Evolutionary conservation across 2,888 invertebrate genomes (phyloP), one percentile per base, ranked within the genome.

Genomic region (Ditylenchus weischeri): DNA sequence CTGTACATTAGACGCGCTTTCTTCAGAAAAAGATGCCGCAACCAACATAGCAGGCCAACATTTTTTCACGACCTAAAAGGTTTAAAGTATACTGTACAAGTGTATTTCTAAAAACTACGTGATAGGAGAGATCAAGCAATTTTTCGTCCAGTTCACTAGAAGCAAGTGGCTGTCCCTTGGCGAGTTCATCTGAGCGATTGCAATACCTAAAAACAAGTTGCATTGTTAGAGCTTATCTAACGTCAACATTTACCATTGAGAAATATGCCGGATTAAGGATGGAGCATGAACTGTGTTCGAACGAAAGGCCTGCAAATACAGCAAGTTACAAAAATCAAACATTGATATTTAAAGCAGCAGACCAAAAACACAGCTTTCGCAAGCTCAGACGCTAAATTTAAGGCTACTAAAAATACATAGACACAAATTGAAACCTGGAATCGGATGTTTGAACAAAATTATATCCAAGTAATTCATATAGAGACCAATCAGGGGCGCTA

Each of bases 301-400:
- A 49, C 62, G 66, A 58, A 63, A 66, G 6, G 66, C 62, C 66
- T 66, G 18, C n/a, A 64, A 63, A 54, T n/a, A 21, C 13, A 21
- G 18, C 23, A 23, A 36, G 10, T 38, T 29, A 66, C 29, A 29
- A 29, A 66, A 3, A 35, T n/a, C 21, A 19, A 7, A 35, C 18
- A 61, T 43, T 6, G 6, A 18, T n/a, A 19, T 19, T 50, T 18
- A 6, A 50, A 50, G 50, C 5, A 50, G n/a, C 54, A 54, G 7
- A 58, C 66, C 49, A 68, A 59, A n/a, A 66, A 68, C 19, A 68
- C 48, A 35, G 47, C 18, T 35, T 68, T 68, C 10, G 68, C 68
- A 38, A 68, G 50, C 66, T 68, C 68, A 19, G 29, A 29, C 2
- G 29, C 29, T 29, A 29, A 29, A 29, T 29, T 29, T 29, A 29